Percentiles rank a stretch among this genome's conserved stretches.
Conservation (phyloP, 1,140 invertebrate genomes). For the Caenorhabditis tropicalis region DNA sequence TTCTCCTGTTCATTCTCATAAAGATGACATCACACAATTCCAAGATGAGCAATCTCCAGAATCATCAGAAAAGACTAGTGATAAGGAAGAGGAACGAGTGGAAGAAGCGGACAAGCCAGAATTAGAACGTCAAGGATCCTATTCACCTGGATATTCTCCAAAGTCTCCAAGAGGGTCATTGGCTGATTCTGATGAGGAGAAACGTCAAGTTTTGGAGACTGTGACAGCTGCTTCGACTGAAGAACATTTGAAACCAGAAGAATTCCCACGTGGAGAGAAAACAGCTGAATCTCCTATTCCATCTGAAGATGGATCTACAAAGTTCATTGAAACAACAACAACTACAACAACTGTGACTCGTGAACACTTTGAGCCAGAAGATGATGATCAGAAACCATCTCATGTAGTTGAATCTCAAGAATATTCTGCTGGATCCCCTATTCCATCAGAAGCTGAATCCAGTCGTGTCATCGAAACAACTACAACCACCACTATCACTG, state of each 20-base stretch:
- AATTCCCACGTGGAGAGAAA: neutral
- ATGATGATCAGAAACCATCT: neutral
- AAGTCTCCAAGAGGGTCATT: neutral
- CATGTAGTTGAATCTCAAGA: neutral
- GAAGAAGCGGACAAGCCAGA: neutral
- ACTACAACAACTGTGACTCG: slow-evolving; percentile 10
- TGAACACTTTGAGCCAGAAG: neutral
- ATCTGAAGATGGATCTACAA: neutral
- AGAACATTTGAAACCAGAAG: neutral
- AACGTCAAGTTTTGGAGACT: neutral
- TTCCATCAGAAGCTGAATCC: neutral
- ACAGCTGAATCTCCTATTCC: neutral
- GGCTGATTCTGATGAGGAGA: neutral
- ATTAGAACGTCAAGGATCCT: neutral
- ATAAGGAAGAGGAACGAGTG: neutral
- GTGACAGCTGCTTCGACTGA: neutral
- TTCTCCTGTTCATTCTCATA: neutral
- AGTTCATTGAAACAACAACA: slow-evolving; percentile 3
- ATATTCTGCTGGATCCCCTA: neutral
- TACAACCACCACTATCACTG: neutral
- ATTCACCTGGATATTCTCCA: slow-evolving; percentile 1
- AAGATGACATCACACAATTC: neutral
- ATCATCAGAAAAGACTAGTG: neutral
- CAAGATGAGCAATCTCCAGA: neutral
- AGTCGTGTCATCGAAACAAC: neutral